Evolutionary conservation across 2,888 invertebrate genomes (phyloP), one percentile per base, ranked within the genome.

Genomic region (Helleia helle): DNA sequence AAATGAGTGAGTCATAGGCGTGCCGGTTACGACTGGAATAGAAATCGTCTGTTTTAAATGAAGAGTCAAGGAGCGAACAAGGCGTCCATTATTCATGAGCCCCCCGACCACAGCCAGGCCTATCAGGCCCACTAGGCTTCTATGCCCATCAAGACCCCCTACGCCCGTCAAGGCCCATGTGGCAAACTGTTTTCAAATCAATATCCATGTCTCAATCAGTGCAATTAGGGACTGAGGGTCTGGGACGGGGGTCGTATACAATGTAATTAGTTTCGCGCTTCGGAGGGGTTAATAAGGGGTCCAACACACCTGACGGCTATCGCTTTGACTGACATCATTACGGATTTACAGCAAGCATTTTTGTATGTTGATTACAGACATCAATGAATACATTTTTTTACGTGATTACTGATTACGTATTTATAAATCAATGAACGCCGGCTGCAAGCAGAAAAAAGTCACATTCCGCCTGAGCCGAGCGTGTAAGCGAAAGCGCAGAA

Each of bases 181-280:
- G 59, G 61, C 64, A 65, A 71, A 72, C 70, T 73, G 72, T 74
- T 76, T 71, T 72, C 48, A 71, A 81, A 83, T 80, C 83, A 76
- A 83, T 83, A 81, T 79, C 77, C 73, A 71, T 79, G 79, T 81
- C 77, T 81, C 76, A 80, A 81, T 83, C 80, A 80, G 73, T 66
- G 75, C 76, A 80, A 83, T 83, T 80, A 80, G 70, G 69, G 70
- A 61, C 63, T 59, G 68, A 62, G 58, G 52, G n/a, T n/a, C n/a
- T n/a, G n/a, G n/a, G n/a, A n/a, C 65, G 57, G 65, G 66, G 66
- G 61, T 62, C 67, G 64, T 64, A 65, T 70, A 68, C 67, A 59
- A 51, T 62, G 69, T 80, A 79, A 80, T 83, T 80, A 80, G 79
- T 72, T 77, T 70, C 71, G 66, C 25, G 27, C 22, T 37, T 55